Conservation (phyloP, 2,888 invertebrate genomes). For the Cantharis lateralis region DNA sequence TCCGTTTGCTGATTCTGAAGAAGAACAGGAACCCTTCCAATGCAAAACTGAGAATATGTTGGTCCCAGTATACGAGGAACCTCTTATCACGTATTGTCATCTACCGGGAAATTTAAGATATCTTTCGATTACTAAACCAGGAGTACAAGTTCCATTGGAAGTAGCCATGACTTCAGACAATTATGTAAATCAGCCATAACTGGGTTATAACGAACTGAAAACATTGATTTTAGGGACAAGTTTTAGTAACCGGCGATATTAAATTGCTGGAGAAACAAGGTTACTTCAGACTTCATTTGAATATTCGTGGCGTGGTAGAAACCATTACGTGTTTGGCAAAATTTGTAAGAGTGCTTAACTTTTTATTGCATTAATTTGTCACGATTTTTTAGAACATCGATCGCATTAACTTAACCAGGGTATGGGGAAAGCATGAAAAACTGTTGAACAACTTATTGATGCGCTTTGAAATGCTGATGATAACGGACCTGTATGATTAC, state of each 20-base stretch:
- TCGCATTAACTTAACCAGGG: slow-evolving; percentile 61
- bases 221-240: slow-evolving; percentile 58
- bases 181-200: slow-evolving; percentile 41
- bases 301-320: slow-evolving; percentile 61
- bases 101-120: slow-evolving; percentile 68
- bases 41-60: slow-evolving; percentile 27
- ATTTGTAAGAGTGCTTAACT: slow-evolving; percentile 51
- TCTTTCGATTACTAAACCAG: slow-evolving; percentile 63
- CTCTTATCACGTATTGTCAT: slow-evolving; percentile 55
- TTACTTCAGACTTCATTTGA: slow-evolving; percentile 66
- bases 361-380: neutral
- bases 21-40: slow-evolving; percentile 8
- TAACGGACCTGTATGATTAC: slow-evolving; percentile 69
- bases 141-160: slow-evolving; percentile 60
- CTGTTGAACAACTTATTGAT: slow-evolving; percentile 69
- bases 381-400: slow-evolving; percentile 59
- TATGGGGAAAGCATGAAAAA: slow-evolving; percentile 77
- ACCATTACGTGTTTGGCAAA: slow-evolving; percentile 66
- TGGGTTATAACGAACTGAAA: slow-evolving; percentile 17
- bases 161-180: slow-evolving; percentile 53
- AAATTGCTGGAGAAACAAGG: slow-evolving; percentile 52
- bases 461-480: slow-evolving; percentile 64
- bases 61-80: slow-evolving; percentile 51
- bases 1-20: slow-evolving; percentile 6
- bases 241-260: slow-evolving; percentile 61